Evolutionary conservation across 2,888 invertebrate genomes (phyloP).

Genomic region (Thyatira batis): DNA sequence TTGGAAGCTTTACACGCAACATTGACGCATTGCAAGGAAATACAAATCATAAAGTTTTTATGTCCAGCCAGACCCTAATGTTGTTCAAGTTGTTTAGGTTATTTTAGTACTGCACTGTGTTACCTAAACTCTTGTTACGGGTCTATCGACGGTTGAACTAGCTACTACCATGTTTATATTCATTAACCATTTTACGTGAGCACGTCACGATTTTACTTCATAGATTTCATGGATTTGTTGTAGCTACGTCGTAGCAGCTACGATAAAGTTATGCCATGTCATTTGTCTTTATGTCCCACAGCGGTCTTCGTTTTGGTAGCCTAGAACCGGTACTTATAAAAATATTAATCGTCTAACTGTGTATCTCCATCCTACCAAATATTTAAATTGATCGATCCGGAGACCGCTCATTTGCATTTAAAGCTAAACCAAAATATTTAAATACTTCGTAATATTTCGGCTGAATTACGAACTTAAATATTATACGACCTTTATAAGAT

Average conservation of each 20-base stretch:
- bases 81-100: neutral
- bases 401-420: too few relatives aligned
- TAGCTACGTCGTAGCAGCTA: neutral
- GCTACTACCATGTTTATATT: neutral
- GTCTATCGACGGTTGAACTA: neutral
- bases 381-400: too few relatives aligned
- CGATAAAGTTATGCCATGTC: neutral
- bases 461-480: too few relatives aligned
- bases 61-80: conserved; percentile 20
- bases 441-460: too few relatives aligned
- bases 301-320: neutral
- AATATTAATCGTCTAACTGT: too few relatives aligned
- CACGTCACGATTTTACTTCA: neutral
- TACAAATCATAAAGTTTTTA: conserved; percentile 40
- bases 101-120: neutral
- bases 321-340: too few relatives aligned
- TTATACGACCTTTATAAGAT: too few relatives aligned
- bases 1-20: conserved; percentile 48
- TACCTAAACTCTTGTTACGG: neutral
- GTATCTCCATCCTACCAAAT: too few relatives aligned
- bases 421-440: too few relatives aligned
- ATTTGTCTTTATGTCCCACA: neutral
- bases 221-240: neutral
- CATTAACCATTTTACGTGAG: neutral
- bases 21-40: conserved; percentile 29